phyloP scores from a whole-genome alignment of 2,888 invertebrate species.

The Tachystola acroxantha region DNA sequence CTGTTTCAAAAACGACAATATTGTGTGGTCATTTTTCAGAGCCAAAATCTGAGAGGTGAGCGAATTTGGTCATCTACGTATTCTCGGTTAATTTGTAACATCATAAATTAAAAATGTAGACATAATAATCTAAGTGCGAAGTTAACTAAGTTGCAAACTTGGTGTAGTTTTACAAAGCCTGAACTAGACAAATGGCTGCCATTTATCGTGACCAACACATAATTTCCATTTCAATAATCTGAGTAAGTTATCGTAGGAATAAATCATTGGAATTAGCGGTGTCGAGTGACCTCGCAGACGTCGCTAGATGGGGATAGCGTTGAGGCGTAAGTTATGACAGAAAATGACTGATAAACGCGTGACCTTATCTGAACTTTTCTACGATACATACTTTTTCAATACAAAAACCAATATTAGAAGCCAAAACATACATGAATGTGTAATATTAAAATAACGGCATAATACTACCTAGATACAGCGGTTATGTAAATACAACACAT shows the following conservation, averaged over 20 bases:
- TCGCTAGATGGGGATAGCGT: constrained; percentile 7
- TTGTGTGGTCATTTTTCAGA: constrained; percentile 38
- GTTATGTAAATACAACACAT: no score
- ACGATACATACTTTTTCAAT: not conserved
- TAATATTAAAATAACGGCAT: no score
- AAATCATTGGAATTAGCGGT: constrained; percentile 33
- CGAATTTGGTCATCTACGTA: constrained; percentile 2
- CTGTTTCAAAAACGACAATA: constrained; percentile 50
- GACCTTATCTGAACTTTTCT: not conserved
- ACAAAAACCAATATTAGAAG: no score
- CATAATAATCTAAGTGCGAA: constrained; percentile 9
- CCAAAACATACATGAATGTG: no score
- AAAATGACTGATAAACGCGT: constrained; percentile 11
- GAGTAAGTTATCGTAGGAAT: constrained; percentile 37
- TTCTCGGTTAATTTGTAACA: not conserved
- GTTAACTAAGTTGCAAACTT: constrained; percentile 11
- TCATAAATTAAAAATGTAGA: constrained; percentile 3
- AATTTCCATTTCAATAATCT: constrained; percentile 44
- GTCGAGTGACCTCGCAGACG: constrained; percentile 13
- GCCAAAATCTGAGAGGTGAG: constrained; percentile 3
- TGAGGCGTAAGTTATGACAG: constrained; percentile 7
- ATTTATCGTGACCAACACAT: constrained; percentile 42
- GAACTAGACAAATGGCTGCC: constrained; percentile 32
- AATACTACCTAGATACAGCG: no score
- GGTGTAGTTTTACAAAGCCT: constrained; percentile 17